Conservation (phyloP, 2,113 vertebrate genomes). For the Gymnogyps californianus region DNA sequence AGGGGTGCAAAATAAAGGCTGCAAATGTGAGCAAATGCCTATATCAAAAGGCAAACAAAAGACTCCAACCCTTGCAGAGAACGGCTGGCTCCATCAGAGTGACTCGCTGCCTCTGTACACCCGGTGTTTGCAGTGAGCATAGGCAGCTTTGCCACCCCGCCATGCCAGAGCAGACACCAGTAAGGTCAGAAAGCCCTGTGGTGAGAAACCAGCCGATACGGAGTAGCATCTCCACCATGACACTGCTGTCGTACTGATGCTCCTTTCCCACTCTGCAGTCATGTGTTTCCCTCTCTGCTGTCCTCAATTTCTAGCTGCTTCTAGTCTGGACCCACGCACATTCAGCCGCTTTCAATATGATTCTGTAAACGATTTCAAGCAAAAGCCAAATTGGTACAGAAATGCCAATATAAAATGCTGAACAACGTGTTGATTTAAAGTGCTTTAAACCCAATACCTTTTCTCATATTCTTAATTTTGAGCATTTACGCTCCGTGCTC, state of each 20-base stretch:
- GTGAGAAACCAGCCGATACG: background rate
- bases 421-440: fast-evolving
- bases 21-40: background rate
- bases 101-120: background rate
- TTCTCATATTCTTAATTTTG: background rate
- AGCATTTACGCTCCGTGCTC: fast-evolving
- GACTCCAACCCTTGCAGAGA: background rate
- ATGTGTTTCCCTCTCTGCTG: background rate
- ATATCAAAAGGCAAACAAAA: background rate
- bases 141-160: too few relatives aligned
- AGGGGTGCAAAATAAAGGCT: background rate
- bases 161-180: background rate
- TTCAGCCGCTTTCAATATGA: fast-evolving
- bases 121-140: fast-evolving
- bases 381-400: background rate
- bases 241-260: fast-evolving
- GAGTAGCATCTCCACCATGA: background rate
- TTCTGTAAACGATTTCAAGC: background rate
- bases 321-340: background rate
- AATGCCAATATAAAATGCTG: background rate
- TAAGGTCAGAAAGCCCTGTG: background rate
- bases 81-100: background rate
- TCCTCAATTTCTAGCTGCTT: background rate
- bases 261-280: background rate
- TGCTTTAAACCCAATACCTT: background rate